Base-by-base conservation (phyloP, 2,888 invertebrate species). In the Sipha maydis region DNA sequence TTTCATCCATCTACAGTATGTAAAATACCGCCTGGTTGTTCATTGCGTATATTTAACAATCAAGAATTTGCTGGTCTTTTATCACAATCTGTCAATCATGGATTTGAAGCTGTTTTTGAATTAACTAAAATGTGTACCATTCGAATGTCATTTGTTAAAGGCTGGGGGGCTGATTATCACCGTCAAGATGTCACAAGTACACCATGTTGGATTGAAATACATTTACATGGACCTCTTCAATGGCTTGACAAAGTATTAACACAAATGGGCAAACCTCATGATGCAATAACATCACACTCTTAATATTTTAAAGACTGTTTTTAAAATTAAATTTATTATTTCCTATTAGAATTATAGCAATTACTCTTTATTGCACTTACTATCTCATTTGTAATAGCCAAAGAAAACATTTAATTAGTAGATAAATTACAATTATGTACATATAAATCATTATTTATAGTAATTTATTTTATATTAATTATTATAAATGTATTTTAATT, bases 111-210 rank as follows among this genome's bases (percentile, higher is more conserved):
- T 67, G 99, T 99, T 41, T 99, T 98, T 91, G 99, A 99, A 93
- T 93, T 99, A 90, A 99, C 99, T 1, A 99, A 99, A 93, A 99
- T 99, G 99, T 99, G 99, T 92, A 99, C 98, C 85, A 99, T 99
- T 91, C 94, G 94, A 90, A 98, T 99, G 97, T 98, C 98, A 91
- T 99, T 99, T 92, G 99, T 99, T 61, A 99, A 99, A 92, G 99
- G 99, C 4, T 99, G 99, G 99, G 99, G 99, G 69, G 99, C 99
- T 31, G 99, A 99, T 93, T 99, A 99, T 92, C 99, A 99, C 92
- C 94, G 99, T 48, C 99, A 99, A 92, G 99, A 99, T 91, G 99
- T 99, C 25, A 99, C 99, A 0, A 98, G 98, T 83, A 99, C 99
- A 0, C 99, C 99, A 0, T 99, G 99, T 92, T 99, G 99, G 99